A percentile compares a stretch with the other conserved stretches of the same genome.
Conservation (phyloP, 1,140 invertebrate genomes). For the Whitmania pigra region DNA sequence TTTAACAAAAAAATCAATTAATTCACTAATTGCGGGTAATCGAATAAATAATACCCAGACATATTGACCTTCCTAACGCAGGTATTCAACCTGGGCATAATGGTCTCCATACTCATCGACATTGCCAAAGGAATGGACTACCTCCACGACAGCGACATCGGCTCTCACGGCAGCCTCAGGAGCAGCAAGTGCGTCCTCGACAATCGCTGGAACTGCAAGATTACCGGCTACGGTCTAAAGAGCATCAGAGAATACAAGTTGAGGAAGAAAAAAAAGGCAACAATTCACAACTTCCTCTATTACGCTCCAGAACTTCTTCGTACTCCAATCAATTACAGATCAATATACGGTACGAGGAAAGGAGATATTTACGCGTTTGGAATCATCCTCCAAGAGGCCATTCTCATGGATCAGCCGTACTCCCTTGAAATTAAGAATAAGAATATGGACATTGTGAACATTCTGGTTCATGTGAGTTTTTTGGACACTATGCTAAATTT, state of each 20-base stretch:
- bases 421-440: constrained; percentile 3
- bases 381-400: constrained; percentile 14
- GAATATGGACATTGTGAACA: neutral
- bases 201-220: constrained; percentile 89
- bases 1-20: neutral
- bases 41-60: too few species aligned
- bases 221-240: constrained; percentile 83
- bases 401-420: constrained; percentile 6
- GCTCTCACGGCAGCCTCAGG: constrained; percentile 85
- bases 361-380: constrained; percentile 13
- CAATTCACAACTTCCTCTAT: neutral
- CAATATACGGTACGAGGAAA: constrained; percentile 2
- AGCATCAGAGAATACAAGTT: neutral
- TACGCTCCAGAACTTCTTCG: constrained; percentile 10
- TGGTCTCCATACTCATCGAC: constrained; percentile 3
- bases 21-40: too few species aligned
- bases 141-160: constrained; percentile 74
- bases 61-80: neutral
- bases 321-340: neutral
- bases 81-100: constrained; percentile 5
- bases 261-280: neutral
- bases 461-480: neutral
- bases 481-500: too few species aligned
- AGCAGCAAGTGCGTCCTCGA: constrained; percentile 96
- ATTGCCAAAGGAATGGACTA: constrained; percentile 70